Evolutionary conservation across 2,113 vertebrate genomes (phyloP).

Genomic region (Etheostoma spectabile): DNA sequence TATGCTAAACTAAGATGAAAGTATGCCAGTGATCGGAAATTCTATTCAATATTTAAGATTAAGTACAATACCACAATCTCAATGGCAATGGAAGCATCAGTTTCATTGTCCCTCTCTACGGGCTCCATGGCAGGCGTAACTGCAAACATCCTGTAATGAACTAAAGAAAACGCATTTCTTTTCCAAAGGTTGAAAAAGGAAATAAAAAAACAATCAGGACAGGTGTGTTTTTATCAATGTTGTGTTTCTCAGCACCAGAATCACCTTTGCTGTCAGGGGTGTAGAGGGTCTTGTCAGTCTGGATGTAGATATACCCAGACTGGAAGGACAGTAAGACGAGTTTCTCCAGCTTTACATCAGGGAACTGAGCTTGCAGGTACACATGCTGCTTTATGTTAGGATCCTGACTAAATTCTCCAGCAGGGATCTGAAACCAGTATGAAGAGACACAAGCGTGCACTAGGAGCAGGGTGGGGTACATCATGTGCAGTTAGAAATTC

Average conservation of each 20-base stretch:
- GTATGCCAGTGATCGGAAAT: too few relatives aligned
- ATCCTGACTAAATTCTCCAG: conserved; percentile 55
- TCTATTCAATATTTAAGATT: not conserved
- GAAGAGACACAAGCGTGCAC: too few relatives aligned
- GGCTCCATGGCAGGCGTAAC: conserved; percentile 72
- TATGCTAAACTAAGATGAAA: too few relatives aligned
- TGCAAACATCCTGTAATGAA: conserved; percentile 80
- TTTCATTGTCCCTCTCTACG: conserved; percentile 38
- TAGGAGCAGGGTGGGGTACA: too few relatives aligned
- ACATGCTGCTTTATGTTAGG: conserved; percentile 72
- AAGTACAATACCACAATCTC: conserved; percentile 74
- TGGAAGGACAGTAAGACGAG: conserved; percentile 79
- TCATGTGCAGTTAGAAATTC: too few relatives aligned
- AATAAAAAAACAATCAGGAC: too few relatives aligned
- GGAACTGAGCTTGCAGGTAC: conserved; percentile 72
- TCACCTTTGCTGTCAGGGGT: conserved; percentile 74
- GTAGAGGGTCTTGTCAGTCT: conserved; percentile 83
- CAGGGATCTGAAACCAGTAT: conserved; percentile 58
- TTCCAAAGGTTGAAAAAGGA: not conserved
- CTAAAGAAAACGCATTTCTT: conserved; percentile 47
- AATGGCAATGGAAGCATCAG: conserved; percentile 61
- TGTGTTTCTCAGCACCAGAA: too few relatives aligned
- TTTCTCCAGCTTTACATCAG: conserved; percentile 69
- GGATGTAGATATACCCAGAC: conserved; percentile 81
- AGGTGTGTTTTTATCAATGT: too few relatives aligned